Evolutionary conservation across 2,888 invertebrate genomes (phyloP).

Genomic region (Drosophila quinaria): DNA sequence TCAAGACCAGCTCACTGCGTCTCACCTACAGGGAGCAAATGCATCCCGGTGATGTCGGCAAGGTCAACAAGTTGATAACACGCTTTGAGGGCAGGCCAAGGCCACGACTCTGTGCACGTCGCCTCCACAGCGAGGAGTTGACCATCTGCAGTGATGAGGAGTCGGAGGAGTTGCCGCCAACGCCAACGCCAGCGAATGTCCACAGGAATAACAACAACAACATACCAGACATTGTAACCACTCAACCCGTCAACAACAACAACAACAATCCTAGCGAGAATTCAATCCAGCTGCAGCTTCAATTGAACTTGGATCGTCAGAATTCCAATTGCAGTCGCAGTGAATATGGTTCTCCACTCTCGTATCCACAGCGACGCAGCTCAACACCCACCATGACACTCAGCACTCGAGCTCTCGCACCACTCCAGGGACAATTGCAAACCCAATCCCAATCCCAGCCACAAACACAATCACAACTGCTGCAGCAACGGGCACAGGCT

Average conservation of each 20-base stretch:
- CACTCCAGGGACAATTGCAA: conserved; percentile 1
- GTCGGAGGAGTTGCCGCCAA: conserved; percentile 27
- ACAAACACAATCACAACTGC: conserved; percentile 4
- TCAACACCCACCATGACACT: conserved; percentile 64
- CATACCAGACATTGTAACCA: conserved; percentile 61
- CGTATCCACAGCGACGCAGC: conserved; percentile 71
- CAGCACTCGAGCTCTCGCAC: neutral
- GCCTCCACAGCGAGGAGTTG: conserved; percentile 66
- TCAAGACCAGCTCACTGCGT: conserved; percentile 83
- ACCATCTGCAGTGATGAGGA: conserved; percentile 61
- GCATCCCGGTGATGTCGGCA: conserved; percentile 82
- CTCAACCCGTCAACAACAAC: conserved; percentile 36
- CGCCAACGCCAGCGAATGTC: conserved; percentile 54
- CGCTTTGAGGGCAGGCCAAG: conserved; percentile 79
- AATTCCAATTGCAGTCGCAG: conserved; percentile 76
- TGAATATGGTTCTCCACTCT: conserved; percentile 83
- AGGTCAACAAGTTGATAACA: conserved; percentile 84
- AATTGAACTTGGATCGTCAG: conserved; percentile 53
- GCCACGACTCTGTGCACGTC: conserved; percentile 58
- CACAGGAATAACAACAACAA: conserved; percentile 9
- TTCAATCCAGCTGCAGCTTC: neutral
- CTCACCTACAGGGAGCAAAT: conserved; percentile 83
- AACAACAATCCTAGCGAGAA: neutral
- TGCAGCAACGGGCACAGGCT: conserved; percentile 26
- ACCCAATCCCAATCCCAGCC: conserved; percentile 12